These are phyloP conservation scores for Cheilosia vulpina DNA, from an alignment of 2,888 invertebrate species.

Conservation along the genomic window DNA sequence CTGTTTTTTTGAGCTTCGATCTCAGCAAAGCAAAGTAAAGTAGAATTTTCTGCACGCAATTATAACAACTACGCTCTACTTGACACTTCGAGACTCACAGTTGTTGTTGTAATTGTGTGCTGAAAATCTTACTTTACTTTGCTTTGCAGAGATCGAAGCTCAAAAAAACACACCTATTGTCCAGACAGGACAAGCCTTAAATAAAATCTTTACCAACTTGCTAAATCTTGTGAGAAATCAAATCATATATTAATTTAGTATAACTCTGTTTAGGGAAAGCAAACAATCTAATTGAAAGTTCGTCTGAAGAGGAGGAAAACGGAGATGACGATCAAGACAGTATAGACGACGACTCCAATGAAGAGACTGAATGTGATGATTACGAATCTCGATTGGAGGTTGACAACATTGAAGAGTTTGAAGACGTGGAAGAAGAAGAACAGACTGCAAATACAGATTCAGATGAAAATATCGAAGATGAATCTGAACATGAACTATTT, in stretches of 20 bases:
- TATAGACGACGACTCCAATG: constrained; percentile 14
- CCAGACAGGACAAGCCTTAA: no score
- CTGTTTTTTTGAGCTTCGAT: no score
- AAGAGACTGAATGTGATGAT: constrained; percentile 82
- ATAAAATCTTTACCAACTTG: not conserved
- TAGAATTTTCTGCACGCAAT: no score
- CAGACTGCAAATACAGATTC: not conserved
- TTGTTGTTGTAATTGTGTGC: no score
- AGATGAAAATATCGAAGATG: constrained; percentile 61
- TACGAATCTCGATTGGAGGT: constrained; percentile 39
- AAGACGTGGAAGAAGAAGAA: constrained; percentile 39
- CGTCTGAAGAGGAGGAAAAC: constrained; percentile 65
- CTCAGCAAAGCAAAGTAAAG: no score
- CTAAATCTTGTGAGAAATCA: not conserved
- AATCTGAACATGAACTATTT: constrained; percentile 26
- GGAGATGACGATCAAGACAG: constrained; percentile 7
- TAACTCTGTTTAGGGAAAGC: not conserved
- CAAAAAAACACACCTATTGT: no score
- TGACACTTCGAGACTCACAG: no score
- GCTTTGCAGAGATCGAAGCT: no score
- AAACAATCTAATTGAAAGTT: constrained; percentile 72
- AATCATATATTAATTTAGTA: not conserved
- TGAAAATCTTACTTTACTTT: no score
- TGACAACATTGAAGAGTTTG: constrained; percentile 14
- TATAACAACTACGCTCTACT: no score